Percentiles rank a stretch among this genome's conserved stretches.
Evolutionary conservation across 2,797 vertebrate species (phyloP).

Genomic region (Limosa lapponica): DNA sequence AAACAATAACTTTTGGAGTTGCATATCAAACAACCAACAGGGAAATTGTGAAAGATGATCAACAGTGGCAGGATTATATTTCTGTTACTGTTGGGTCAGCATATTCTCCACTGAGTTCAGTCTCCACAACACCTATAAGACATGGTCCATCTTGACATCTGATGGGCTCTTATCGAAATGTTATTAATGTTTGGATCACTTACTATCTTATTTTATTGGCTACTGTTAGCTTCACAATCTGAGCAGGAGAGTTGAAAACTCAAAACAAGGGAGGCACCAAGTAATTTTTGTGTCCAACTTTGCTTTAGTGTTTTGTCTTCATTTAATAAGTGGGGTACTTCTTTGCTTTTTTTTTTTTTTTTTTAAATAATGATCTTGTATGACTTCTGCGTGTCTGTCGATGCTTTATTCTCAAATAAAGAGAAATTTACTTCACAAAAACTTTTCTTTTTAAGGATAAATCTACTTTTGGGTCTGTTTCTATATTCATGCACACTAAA

Average conservation of each 20-base stretch:
- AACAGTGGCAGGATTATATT: neutral
- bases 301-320: neutral
- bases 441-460: neutral
- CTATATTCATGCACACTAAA: neutral
- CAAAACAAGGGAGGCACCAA: neutral
- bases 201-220: neutral
- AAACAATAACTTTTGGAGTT: conserved; percentile 40
- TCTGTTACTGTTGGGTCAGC: neutral
- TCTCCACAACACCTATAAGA: neutral
- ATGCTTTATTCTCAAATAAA: neutral
- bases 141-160: neutral
- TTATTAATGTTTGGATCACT: neutral
- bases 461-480: neutral
- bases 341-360: neutral
- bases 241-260: neutral
- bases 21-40: conserved; percentile 24
- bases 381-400: neutral
- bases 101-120: neutral
- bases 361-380: neutral
- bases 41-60: conserved; percentile 54
- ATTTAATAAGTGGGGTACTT: neutral
- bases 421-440: neutral
- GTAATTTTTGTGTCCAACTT: neutral
- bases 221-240: neutral
- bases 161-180: neutral